Conservation (phyloP, 2,113 vertebrate genomes). For the Hylia prasina region DNA sequence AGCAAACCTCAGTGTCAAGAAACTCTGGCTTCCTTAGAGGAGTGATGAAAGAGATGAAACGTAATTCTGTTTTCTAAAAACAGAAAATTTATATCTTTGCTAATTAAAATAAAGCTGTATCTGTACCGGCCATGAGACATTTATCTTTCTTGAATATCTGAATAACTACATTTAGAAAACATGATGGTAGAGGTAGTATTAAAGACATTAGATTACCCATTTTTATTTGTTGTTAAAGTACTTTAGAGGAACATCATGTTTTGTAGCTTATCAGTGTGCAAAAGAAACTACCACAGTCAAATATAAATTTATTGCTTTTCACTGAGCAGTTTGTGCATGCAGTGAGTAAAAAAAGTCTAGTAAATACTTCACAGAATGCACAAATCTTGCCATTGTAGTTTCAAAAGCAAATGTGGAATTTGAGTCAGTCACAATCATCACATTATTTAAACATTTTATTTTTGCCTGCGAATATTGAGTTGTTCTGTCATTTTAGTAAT, state of each 20-base stretch:
- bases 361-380: not conserved
- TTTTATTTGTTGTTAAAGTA: not conserved
- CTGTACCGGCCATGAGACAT: not conserved
- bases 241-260: not conserved
- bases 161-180: not conserved
- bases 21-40: not conserved
- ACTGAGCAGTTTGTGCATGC: not conserved
- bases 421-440: constrained; percentile 7
- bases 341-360: not conserved
- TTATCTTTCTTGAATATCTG: not conserved
- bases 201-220: not conserved
- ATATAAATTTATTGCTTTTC: not conserved
- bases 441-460: constrained; percentile 61
- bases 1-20: not conserved
- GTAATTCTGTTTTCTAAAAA: not conserved
- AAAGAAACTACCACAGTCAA: not conserved
- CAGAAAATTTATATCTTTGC: not conserved
- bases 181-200: not conserved
- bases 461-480: constrained; percentile 54
- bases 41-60: not conserved
- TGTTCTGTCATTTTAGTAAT: constrained; percentile 22
- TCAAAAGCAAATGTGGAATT: not conserved
- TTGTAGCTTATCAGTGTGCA: not conserved
- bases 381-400: not conserved
- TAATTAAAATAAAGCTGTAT: not conserved